A percentile compares a stretch with the other conserved stretches of the same genome.
Evolutionary conservation across 2,113 vertebrate species (phyloP).

Genomic region (Struthio camelus): DNA sequence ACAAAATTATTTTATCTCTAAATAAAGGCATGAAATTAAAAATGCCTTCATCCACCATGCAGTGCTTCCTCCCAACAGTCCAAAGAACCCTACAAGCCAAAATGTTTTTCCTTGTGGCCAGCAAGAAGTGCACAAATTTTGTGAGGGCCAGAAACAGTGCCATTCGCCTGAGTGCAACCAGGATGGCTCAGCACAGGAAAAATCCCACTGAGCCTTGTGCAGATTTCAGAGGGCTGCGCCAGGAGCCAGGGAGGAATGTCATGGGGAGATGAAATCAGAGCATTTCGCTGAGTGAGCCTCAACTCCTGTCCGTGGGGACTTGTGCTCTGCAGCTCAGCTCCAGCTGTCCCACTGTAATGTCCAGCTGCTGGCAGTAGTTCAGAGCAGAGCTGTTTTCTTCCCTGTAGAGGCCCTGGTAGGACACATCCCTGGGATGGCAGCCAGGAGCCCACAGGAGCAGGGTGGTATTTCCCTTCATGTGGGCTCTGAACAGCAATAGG

Average conservation of each 20-base stretch:
- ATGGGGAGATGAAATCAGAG: neutral
- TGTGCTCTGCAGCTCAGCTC: neutral
- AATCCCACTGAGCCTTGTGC: neutral
- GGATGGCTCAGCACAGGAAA: neutral
- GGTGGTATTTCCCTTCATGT: rapidly evolving
- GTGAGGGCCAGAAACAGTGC: neutral
- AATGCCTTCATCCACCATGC: neutral
- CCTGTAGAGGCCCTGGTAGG: neutral
- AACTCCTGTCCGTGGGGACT: neutral
- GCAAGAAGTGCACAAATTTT: neutral
- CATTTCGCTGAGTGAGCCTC: neutral
- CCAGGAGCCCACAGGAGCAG: rapidly evolving
- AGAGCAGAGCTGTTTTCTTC: neutral
- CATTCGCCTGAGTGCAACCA: neutral
- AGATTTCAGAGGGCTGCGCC: neutral
- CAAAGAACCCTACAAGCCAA: neutral
- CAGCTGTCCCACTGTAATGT: neutral
- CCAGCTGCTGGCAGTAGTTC: neutral
- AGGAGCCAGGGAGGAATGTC: neutral
- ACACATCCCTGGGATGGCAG: neutral
- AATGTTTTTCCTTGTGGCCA: neutral
- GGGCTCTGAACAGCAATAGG: rapidly evolving
- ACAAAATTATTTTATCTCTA: neutral
- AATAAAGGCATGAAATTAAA: neutral
- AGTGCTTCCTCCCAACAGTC: neutral